Evolutionary conservation across 2,888 invertebrate species (phyloP), one percentile per base, ranked within the genome.

Genomic region (Argynnis bischoffii): DNA sequence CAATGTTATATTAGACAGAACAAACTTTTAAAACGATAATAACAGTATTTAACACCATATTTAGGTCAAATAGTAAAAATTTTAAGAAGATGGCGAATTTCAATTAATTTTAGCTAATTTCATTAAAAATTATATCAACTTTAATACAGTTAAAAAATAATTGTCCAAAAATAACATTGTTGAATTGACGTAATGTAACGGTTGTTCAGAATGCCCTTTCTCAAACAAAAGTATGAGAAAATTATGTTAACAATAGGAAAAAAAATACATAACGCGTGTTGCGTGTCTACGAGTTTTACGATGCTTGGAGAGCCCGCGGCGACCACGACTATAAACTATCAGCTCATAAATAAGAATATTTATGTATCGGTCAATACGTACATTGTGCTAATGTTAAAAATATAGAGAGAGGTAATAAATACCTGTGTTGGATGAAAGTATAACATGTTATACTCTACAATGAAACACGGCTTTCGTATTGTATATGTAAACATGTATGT

Each of bases 261-360:
- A 51, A 63, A 47, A 61, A 18, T 53, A 41, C 16, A 35, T 41
- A 61, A 31, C 46, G 41, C 60, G 60, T 18, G 56, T 69, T 64
- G 71, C 71, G 69, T 69, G 69, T 69, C 71, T 67, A 50, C 59
- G 41, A 48, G 53, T 64, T 69, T 51, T 50, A 69, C 71, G 69
- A 69, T 61, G 71, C 47, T 4, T 16, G 48, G n/a, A 6, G 48
- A 16, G 71, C 71, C 69, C 57, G 66, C 21, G 71, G 71, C 71
- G 66, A 56, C 64, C 71, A 71, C 71, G 71, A 67, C 66, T 47
- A 67, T 70, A 67, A 70, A 67, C 60, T 67, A 70, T 70, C 67
- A 55, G 50, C 6, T 55, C 47, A 64, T 70, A 70, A 70, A 70
- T 70, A 64, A 67, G 48, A 60, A n/a, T 67, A 56, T 70, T 70